Percentiles rank a stretch among this genome's conserved stretches.
Conservation (phyloP, 2,888 invertebrate species). For the Rotaria magnacalcarata region DNA sequence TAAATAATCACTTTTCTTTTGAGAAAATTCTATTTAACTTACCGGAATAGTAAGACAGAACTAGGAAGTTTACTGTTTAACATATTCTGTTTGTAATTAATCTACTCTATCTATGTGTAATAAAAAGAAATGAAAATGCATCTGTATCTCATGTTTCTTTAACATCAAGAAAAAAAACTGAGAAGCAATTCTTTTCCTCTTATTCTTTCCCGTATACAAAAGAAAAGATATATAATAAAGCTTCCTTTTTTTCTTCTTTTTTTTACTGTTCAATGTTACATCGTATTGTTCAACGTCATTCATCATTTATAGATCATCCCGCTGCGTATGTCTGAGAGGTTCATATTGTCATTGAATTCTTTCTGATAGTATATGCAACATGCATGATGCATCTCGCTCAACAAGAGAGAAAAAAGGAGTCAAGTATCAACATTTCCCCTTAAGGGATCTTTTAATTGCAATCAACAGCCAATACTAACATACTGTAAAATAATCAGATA, state of each 20-base stretch:
- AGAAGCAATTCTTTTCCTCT: background rate
- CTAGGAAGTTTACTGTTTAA: background rate
- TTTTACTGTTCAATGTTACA: background rate
- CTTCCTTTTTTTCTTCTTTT: background rate
- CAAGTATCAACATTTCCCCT: background rate
- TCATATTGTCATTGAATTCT: conserved; percentile 7
- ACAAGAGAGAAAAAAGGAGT: background rate
- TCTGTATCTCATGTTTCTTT: background rate
- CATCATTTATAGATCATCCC: conserved; percentile 22
- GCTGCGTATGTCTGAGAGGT: conserved; percentile 9
- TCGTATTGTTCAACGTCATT: background rate
- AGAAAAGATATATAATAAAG: background rate
- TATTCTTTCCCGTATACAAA: background rate
- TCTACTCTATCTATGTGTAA: background rate
- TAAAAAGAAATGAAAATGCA: background rate
- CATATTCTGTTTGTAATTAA: background rate
- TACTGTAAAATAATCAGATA: background rate
- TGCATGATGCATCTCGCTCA: background rate
- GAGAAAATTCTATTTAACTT: background rate
- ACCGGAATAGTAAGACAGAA: background rate
- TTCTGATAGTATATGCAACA: background rate
- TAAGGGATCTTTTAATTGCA: conserved; percentile 32
- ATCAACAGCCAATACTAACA: background rate
- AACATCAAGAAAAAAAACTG: background rate
- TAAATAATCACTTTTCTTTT: background rate